phyloP scores from a whole-genome alignment of 2,888 invertebrate genomes.

The Hyppa rectilinea region DNA sequence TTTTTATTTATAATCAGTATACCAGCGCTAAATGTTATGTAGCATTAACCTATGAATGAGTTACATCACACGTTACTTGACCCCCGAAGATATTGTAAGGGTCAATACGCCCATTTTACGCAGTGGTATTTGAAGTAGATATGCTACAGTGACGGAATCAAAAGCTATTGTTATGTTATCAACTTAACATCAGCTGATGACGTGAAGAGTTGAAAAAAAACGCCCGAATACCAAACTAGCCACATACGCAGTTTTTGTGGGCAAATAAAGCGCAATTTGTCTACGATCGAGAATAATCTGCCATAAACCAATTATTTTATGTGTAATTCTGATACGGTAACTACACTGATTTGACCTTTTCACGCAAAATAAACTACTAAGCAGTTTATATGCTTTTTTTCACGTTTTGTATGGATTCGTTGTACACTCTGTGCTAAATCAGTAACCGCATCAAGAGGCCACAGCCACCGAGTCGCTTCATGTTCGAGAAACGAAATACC shows the following conservation, averaged over 20 bases:
- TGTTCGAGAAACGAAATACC: neutral
- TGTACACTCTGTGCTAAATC: too few relatives aligned
- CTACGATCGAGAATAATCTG: neutral
- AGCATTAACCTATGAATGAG: neutral
- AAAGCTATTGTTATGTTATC: constrained; percentile 17
- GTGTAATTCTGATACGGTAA: neutral
- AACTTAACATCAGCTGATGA: constrained; percentile 19
- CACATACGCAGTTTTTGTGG: neutral
- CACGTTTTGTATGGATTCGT: too few relatives aligned
- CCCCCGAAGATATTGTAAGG: neutral
- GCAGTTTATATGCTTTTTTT: too few relatives aligned
- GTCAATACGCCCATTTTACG: constrained; percentile 19
- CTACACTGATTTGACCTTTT: constrained; percentile 1
- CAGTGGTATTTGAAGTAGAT: neutral
- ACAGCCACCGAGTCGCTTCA: neutral
- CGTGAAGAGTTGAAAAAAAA: neutral
- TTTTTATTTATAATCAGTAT: neutral
- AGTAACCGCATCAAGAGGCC: too few relatives aligned
- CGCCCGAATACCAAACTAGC: neutral
- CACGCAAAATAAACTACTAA: neutral
- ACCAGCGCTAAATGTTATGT: neutral
- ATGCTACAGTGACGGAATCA: neutral
- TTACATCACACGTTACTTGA: constrained; percentile 14
- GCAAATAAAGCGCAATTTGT: neutral
- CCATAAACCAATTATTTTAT: neutral